phyloP scores from a whole-genome alignment of 2,888 invertebrate genomes.

The Lithophane ornitopus region DNA sequence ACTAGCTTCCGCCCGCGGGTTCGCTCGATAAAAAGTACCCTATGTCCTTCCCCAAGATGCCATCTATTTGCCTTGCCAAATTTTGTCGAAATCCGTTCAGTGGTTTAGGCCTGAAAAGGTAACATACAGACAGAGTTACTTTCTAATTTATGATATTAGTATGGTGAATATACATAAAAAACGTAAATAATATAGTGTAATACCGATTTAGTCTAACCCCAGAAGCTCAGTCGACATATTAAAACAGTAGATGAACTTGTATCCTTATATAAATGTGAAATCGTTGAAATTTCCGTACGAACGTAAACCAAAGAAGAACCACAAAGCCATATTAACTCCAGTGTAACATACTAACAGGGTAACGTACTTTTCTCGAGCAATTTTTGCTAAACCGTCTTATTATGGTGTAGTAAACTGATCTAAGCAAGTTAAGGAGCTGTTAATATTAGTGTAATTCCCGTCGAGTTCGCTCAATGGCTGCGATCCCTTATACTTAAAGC shows the following conservation, averaged over 20 bases:
- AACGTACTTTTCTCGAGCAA: constrained; percentile 19
- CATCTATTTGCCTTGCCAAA: too few relatives aligned
- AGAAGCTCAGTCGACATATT: background rate
- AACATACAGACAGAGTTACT: too few relatives aligned
- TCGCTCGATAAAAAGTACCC: too few relatives aligned
- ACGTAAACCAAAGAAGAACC: background rate
- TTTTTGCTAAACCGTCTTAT: constrained; percentile 52
- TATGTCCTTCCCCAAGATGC: too few relatives aligned
- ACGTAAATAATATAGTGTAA: too few relatives aligned
- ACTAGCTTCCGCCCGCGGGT: too few relatives aligned
- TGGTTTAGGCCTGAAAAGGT: too few relatives aligned
- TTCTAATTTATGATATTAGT: too few relatives aligned
- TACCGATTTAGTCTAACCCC: background rate
- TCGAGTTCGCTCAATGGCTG: constrained; percentile 52
- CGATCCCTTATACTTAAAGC: constrained; percentile 59
- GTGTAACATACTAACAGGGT: constrained; percentile 25
- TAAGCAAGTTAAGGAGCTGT: constrained; percentile 55
- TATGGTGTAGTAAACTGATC: constrained; percentile 52
- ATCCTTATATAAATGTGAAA: background rate
- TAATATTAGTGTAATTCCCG: constrained; percentile 62
- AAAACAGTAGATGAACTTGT: background rate
- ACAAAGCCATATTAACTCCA: constrained; percentile 22
- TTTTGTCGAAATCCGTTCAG: too few relatives aligned
- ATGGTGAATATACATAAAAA: too few relatives aligned
- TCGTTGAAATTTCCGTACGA: background rate